Evolutionary conservation across 2,888 invertebrate species (phyloP), one percentile per base, ranked within the genome.

Genomic region (Torymus auratus): DNA sequence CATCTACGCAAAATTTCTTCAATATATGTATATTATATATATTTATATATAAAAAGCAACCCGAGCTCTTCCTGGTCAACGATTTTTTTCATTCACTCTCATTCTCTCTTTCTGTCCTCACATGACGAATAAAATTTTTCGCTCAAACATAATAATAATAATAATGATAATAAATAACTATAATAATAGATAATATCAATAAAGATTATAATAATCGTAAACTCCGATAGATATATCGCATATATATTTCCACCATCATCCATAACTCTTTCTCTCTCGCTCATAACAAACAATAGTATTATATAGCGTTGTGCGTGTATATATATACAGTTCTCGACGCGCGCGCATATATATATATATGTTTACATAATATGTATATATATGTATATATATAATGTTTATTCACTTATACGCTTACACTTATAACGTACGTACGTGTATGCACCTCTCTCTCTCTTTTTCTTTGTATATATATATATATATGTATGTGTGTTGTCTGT

Each of bases 41-140:
- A n/a, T 72, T 14, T 55, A 17, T 75, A 73, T 81, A 81, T 70
- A 78, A 62, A 78, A 78, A 78, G 67, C 52, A 71, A 41, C 75
- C 74, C 62, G 62, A 78, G 71, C 14, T 71, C 52, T 72, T 67
- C 55, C 52, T 17, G 74, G 61, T 69, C 41, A 41, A 41, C 41
- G 41, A 41, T 41, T 41, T 41, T 28, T 41, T 41, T 41, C 41
- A 41, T 41, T 41, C 41, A 41, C 7, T 7, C 41, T 41, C 7
- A 7, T 41, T 20, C 64, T 41, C 0, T 13, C 23, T 23, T 28
- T 7, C 15, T 1, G 7, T 41, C 41, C 7, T 41, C 41, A 41
- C 41, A 41, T 10, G 41, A 41, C 11, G 1, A 62, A 68, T 58
- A 41, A 50, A 28, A 23, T 20, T 13, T 58, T 68, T 14, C 15